Evolutionary conservation across 2,797 vertebrate genomes (phyloP).

Genomic region (Pseudomugil tenellus): DNA sequence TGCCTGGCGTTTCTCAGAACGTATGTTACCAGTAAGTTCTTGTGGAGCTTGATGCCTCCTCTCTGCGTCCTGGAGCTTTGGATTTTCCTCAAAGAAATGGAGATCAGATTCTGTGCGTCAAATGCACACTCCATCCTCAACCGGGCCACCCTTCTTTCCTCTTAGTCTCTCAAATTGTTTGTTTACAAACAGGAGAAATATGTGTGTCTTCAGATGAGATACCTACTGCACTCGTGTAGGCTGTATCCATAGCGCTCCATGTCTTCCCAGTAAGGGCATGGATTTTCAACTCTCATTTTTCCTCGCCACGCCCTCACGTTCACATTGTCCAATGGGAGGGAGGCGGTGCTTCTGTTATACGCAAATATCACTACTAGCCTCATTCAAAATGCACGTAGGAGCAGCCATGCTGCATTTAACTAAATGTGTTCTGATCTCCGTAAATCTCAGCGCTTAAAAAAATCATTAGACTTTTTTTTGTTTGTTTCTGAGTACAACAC

Average conservation of each 20-base stretch:
- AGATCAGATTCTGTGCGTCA: constrained; percentile 94
- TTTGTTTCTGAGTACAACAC: constrained; percentile 4
- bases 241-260: constrained; percentile 81
- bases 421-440: constrained; percentile 52
- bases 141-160: constrained; percentile 59
- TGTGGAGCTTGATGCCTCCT: constrained; percentile 96
- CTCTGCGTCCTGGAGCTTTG: constrained; percentile 94
- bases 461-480: constrained; percentile 19
- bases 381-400: constrained; percentile 77
- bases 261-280: constrained; percentile 83
- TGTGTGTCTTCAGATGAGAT: constrained; percentile 63
- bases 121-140: constrained; percentile 90
- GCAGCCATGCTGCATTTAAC: constrained; percentile 74
- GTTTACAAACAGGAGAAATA: constrained; percentile 59
- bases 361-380: constrained; percentile 86
- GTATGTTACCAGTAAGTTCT: constrained; percentile 96
- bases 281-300: constrained; percentile 84
- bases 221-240: constrained; percentile 72
- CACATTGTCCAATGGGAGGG: constrained; percentile 84
- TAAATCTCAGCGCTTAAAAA: constrained; percentile 48
- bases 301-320: constrained; percentile 78
- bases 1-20: constrained; percentile 94
- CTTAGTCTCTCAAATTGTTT: constrained; percentile 63
- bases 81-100: constrained; percentile 95
- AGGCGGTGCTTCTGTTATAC: constrained; percentile 89